phyloP scores from a whole-genome alignment of 1,140 invertebrate species.

The Bombus ignitus region DNA sequence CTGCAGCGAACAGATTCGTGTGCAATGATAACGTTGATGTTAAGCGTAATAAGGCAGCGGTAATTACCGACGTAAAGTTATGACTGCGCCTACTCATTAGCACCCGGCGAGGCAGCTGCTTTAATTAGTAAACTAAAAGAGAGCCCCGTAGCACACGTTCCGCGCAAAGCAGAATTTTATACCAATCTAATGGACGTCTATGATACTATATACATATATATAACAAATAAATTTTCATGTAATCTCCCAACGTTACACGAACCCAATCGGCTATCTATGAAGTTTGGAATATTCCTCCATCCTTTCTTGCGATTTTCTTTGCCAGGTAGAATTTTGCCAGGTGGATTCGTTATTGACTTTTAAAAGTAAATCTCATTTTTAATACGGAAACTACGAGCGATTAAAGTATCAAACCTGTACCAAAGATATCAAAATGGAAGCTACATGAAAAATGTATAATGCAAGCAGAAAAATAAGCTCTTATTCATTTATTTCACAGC shows the following conservation, averaged over 20 bases:
- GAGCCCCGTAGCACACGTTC: slow-evolving; percentile 57
- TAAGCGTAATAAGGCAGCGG: slow-evolving; percentile 71
- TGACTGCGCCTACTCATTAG: slow-evolving; percentile 71
- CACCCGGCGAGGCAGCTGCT: slow-evolving; percentile 62
- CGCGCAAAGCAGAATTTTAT: slow-evolving; percentile 56
- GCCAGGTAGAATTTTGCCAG: too few relatives aligned
- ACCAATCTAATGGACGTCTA: slow-evolving; percentile 54
- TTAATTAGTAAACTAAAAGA: slow-evolving; percentile 69
- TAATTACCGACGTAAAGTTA: slow-evolving; percentile 74
- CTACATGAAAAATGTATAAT: too few relatives aligned
- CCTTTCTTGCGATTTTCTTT: too few relatives aligned
- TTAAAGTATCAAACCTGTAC: too few relatives aligned
- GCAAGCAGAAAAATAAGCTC: too few relatives aligned
- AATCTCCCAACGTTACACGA: slow-evolving; percentile 13
- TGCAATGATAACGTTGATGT: slow-evolving; percentile 66
- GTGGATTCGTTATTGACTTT: too few relatives aligned
- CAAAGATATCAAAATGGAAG: too few relatives aligned
- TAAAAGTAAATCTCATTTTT: too few relatives aligned
- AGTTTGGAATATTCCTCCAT: too few relatives aligned
- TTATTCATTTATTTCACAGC: background rate
- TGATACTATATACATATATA: slow-evolving; percentile 25
- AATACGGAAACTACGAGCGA: too few relatives aligned
- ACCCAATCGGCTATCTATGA: background rate
- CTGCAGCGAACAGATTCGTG: slow-evolving; percentile 49
- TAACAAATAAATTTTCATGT: slow-evolving; percentile 60